phyloP scores from a whole-genome alignment of 2,113 vertebrate genomes.

The Fukomys damarensis region DNA sequence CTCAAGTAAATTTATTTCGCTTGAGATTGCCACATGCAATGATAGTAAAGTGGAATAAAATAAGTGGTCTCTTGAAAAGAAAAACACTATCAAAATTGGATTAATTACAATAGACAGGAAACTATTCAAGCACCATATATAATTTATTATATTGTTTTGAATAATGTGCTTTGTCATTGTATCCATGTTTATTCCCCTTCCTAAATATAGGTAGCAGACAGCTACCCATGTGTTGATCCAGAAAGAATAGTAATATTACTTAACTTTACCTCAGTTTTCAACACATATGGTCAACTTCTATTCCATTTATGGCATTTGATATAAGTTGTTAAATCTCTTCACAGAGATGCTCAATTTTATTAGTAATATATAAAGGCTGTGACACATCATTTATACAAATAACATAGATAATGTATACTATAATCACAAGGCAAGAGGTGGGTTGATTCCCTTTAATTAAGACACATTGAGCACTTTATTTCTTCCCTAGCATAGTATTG shows the following conservation, averaged over 20 bases:
- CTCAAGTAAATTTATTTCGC: not conserved
- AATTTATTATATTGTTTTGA: not conserved
- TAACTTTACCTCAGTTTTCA: not conserved
- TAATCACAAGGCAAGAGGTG: constrained; percentile 3
- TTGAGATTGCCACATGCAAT: not conserved
- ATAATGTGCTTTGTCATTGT: constrained; percentile 14
- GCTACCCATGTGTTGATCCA: constrained; percentile 28
- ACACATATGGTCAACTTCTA: constrained; percentile 28
- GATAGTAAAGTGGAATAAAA: not conserved
- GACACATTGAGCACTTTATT: not conserved
- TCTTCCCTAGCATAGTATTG: not conserved
- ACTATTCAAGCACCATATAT: not conserved
- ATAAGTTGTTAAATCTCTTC: not conserved
- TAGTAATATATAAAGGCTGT: not conserved
- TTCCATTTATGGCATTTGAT: constrained; percentile 36
- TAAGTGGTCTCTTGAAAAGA: not conserved
- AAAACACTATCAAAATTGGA: constrained; percentile 33
- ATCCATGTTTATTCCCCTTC: not conserved
- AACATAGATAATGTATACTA: constrained; percentile 44
- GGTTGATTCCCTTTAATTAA: constrained; percentile 45
- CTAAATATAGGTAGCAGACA: constrained; percentile 30
- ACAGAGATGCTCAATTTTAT: constrained; percentile 22
- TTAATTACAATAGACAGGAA: not conserved
- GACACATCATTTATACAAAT: not conserved
- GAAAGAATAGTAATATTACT: not conserved